Conservation (phyloP, 2,888 invertebrate species). For the Digitonthophagus gazella region DNA sequence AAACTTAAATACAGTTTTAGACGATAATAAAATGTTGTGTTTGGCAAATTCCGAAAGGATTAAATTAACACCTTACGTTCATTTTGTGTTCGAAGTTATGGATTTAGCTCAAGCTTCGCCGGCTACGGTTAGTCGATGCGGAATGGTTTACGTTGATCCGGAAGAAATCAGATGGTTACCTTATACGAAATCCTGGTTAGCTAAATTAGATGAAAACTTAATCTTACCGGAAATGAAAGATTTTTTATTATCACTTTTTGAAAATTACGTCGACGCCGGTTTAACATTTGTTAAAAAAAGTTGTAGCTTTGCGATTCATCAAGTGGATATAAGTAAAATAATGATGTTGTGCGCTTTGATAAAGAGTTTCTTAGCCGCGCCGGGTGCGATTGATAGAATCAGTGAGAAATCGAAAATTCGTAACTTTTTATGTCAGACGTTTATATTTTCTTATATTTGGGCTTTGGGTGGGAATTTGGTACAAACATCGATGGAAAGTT, state of each 20-base stretch:
- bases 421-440: slow-evolving; percentile 70
- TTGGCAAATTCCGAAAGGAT: slow-evolving; percentile 89
- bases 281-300: slow-evolving; percentile 65
- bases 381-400: slow-evolving; percentile 51
- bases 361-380: slow-evolving; percentile 65
- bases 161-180: slow-evolving; percentile 80
- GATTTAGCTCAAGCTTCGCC: slow-evolving; percentile 89
- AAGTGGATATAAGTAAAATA: slow-evolving; percentile 82
- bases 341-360: slow-evolving; percentile 72
- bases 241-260: slow-evolving; percentile 66
- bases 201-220: slow-evolving; percentile 54
- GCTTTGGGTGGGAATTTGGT: slow-evolving; percentile 80
- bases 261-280: slow-evolving; percentile 64
- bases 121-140: slow-evolving; percentile 81
- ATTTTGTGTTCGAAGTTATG: slow-evolving; percentile 85
- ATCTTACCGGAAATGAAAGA: slow-evolving; percentile 60
- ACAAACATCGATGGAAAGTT: slow-evolving; percentile 65
- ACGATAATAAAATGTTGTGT: slow-evolving; percentile 92
- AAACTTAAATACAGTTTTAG: slow-evolving; percentile 88
- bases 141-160: slow-evolving; percentile 90
- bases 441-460: slow-evolving; percentile 83
- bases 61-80: slow-evolving; percentile 83
- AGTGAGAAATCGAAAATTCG: slow-evolving; percentile 63
- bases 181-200: slow-evolving; percentile 75
- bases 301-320: slow-evolving; percentile 71